These are phyloP conservation scores for Gobionotothen gibberifrons DNA, from an alignment of 2,797 vertebrate species.

Conservation along the genomic window DNA sequence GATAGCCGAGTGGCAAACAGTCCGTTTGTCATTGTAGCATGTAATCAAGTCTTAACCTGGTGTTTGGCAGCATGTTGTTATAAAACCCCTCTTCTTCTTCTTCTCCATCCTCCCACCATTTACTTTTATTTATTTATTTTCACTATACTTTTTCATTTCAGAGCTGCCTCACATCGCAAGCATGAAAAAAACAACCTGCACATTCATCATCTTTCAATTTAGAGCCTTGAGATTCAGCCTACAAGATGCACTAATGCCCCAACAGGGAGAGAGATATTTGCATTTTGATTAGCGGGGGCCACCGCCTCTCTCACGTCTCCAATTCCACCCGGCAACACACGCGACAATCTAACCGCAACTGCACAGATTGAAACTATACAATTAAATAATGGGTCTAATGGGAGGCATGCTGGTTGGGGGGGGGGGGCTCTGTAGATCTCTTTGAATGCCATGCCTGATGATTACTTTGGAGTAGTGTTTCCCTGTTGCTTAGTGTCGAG, in stretches of 20 bases:
- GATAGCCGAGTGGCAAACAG: constrained; percentile 30
- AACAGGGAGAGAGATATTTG: constrained; percentile 74
- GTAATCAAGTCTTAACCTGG: constrained; percentile 58
- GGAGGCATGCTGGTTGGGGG: neutral
- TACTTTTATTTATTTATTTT: constrained; percentile 33
- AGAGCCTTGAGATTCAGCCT: constrained; percentile 67
- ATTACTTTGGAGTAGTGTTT: constrained; percentile 58
- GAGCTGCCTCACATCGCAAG: constrained; percentile 40
- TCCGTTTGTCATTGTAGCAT: constrained; percentile 45
- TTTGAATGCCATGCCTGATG: constrained; percentile 57
- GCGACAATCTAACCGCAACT: constrained; percentile 39
- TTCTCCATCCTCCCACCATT: constrained; percentile 13
- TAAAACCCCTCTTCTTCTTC: constrained; percentile 27
- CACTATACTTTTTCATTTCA: constrained; percentile 69
- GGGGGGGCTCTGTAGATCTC: constrained; percentile 14
- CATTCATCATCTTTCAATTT: constrained; percentile 82
- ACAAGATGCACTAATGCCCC: constrained; percentile 74
- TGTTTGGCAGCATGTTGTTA: constrained; percentile 25
- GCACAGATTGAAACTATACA: constrained; percentile 70
- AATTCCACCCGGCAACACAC: constrained; percentile 48
- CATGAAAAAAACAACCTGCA: constrained; percentile 48
- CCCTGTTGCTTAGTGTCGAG: constrained; percentile 30
- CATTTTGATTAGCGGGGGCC: constrained; percentile 79
- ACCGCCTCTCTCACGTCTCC: constrained; percentile 51
- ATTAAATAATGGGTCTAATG: constrained; percentile 67